Base-by-base conservation (phyloP, 2,797 vertebrate genomes). In the Pagetopsis macropterus region DNA sequence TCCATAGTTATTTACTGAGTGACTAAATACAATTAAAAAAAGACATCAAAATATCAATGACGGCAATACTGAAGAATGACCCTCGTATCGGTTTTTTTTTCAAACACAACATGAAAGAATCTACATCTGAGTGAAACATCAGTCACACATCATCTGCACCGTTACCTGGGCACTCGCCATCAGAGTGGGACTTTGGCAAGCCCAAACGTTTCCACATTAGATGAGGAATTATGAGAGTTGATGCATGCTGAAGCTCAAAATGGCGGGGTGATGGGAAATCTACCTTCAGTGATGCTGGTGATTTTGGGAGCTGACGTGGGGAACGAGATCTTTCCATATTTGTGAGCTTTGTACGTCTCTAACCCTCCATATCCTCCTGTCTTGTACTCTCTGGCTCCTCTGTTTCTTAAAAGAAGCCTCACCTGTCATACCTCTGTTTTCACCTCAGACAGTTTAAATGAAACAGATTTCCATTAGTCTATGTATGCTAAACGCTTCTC, bases 201-300 rank as follows among this genome's bases (percentile, higher is more conserved):
- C 41, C 19, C 43, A 21, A 37, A 48, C 45, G 21, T 91, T 91
- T 91, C 89, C 88, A 88, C 83, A 89, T 91, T 85, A 91, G 71
- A 83, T 41, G 14, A 85, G 43, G 72, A 77, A 72, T 72, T 71
- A 49, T n/a, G 19, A 75, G 62, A 50, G 64, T 56, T 17, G 51
- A 16, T 52, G 70, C 73, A 52, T 75, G 81, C 40, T 76, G 27
- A 83, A 70, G 59, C 56, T 81, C 75, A 76, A 72, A 72, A 52
- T 49, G 65, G n/a, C 27, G 3, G 59, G 60, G 27, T 67, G 68
- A 77, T 51, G 3, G 45, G 49, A 83, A 76, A 65, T 64, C n/a
- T 62, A 60, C 49, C 51, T 71, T 58, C 23, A 44, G 54, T 7
- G 16, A 81, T 33, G 48, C 15, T 44, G 37, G 23, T 12, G 33